A percentile compares a stretch with the other conserved stretches of the same genome.
phyloP scores from a whole-genome alignment of 2,113 vertebrate genomes.

The Psilopsiagon aymara region DNA sequence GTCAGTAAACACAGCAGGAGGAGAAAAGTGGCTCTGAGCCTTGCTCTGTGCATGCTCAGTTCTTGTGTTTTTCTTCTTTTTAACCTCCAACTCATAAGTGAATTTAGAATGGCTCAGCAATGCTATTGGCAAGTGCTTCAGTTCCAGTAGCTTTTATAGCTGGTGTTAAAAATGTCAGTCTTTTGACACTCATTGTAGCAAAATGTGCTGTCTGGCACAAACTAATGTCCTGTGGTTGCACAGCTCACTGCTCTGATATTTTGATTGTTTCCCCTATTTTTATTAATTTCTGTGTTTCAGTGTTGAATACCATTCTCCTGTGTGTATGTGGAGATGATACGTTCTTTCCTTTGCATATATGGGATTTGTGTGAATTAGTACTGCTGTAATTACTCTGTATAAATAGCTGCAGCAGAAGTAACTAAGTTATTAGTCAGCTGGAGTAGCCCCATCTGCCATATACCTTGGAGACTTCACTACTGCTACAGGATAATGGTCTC shows the following conservation, averaged over 20 bases:
- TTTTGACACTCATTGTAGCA: background rate
- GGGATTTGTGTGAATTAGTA: background rate
- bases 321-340: background rate
- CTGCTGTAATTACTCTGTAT: background rate
- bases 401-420: background rate
- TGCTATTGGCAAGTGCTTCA: background rate
- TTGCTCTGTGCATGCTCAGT: background rate
- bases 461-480: background rate
- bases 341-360: background rate
- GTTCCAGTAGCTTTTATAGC: conserved; percentile 2
- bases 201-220: background rate
- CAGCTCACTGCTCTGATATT: background rate
- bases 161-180: background rate
- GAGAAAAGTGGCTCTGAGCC: background rate
- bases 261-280: background rate
- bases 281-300: background rate
- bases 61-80: background rate
- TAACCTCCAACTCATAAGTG: background rate
- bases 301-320: background rate
- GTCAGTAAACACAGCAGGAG: background rate
- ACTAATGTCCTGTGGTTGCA: background rate
- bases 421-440: background rate
- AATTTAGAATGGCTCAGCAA: background rate
- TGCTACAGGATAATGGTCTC: background rate
- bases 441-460: background rate